Percentiles rank a stretch among this genome's conserved stretches.
Conservation (phyloP, 2,888 invertebrate species). For the Zhuqinia jingwanae region DNA sequence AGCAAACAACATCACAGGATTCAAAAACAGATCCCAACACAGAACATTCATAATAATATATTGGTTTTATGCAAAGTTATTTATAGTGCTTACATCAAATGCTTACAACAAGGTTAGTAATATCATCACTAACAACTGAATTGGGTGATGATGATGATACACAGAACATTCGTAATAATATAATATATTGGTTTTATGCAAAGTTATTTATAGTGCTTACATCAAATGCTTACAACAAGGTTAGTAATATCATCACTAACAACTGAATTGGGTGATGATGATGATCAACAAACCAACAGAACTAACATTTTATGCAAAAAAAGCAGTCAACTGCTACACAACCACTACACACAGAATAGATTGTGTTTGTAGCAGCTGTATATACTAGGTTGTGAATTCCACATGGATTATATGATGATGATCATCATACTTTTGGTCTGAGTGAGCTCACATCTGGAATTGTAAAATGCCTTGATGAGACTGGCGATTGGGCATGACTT, state of each 20-base stretch:
- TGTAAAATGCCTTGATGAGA: background rate
- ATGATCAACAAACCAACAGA: slow-evolving; percentile 45
- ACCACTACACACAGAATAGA: background rate
- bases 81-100: slow-evolving; percentile 67
- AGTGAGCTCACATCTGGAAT: background rate
- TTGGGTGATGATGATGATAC: background rate
- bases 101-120: slow-evolving; percentile 44
- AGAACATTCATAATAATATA: background rate
- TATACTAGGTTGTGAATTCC: background rate
- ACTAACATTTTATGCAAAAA: slow-evolving; percentile 52
- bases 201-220: no score
- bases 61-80: slow-evolving; percentile 40
- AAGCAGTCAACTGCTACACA: background rate
- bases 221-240: slow-evolving; percentile 48
- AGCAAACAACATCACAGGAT: background rate
- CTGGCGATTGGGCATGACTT: no score
- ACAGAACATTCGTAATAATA: slow-evolving; percentile 44
- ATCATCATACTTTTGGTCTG: background rate
- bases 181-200: no score
- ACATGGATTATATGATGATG: background rate
- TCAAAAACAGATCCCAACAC: background rate
- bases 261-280: background rate
- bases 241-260: slow-evolving; percentile 29
- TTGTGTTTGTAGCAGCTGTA: slow-evolving; percentile 1
- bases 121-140: background rate